Evolutionary conservation across 2,113 vertebrate species (phyloP).

Genomic region (Muscicapa adusta): DNA sequence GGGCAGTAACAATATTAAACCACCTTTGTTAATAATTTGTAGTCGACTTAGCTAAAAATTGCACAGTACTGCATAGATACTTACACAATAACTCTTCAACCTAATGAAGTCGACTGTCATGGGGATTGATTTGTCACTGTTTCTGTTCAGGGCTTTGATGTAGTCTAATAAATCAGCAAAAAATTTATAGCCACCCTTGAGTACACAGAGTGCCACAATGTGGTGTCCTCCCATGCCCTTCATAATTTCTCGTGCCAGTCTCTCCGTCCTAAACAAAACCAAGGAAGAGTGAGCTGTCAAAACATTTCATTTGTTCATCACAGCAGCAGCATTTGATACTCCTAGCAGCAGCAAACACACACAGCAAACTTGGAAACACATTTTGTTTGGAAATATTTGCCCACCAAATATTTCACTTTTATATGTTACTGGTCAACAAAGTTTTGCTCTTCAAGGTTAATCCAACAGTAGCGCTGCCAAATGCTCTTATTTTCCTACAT

Average conservation of each 20-base stretch:
- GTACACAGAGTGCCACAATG: slow-evolving; percentile 95
- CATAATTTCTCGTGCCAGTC: slow-evolving; percentile 95
- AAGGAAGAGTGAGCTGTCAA: not conserved
- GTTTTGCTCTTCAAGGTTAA: slow-evolving; percentile 48
- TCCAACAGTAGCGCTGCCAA: not conserved
- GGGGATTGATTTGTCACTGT: slow-evolving; percentile 95
- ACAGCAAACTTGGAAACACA: not conserved
- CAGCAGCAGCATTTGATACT: not conserved
- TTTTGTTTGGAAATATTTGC: not conserved
- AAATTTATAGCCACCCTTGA: slow-evolving; percentile 98
- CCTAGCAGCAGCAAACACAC: not conserved
- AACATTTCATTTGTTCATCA: not conserved
- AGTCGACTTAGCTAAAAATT: not conserved
- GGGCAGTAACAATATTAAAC: not conserved
- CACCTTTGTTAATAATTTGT: not conserved
- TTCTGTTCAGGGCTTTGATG: slow-evolving; percentile 97
- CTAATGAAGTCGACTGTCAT: slow-evolving; percentile 99
- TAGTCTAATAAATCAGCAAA: slow-evolving; percentile 97
- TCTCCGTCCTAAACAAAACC: slow-evolving; percentile 83
- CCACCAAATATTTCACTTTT: not conserved
- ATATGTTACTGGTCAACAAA: not conserved
- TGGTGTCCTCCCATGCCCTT: slow-evolving; percentile 97
- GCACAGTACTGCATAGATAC: slow-evolving; percentile 42
- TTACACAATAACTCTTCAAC: slow-evolving; percentile 98
- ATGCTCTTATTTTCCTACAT: not conserved